These are phyloP conservation scores for Danio albolineatus DNA, from an alignment of 2,797 vertebrate species.

Conservation along the genomic window DNA sequence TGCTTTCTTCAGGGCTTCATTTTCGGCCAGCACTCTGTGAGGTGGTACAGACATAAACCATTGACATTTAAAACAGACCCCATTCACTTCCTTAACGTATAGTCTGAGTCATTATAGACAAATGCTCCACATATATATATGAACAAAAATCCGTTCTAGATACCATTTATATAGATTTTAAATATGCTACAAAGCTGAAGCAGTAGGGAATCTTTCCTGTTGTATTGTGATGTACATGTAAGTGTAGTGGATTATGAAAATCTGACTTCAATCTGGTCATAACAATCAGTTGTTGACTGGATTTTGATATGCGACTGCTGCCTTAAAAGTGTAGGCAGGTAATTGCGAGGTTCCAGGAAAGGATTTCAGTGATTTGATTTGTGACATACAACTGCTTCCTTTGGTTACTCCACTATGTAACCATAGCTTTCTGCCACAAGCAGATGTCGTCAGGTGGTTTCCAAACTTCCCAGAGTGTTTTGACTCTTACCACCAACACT, in stretches of 20 bases:
- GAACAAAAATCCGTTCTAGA: not conserved
- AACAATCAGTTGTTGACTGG: not conserved
- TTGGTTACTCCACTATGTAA: too few species aligned
- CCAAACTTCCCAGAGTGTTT: too few species aligned
- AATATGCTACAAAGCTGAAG: not conserved
- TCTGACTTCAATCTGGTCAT: too few species aligned
- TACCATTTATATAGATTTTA: not conserved
- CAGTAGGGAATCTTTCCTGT: not conserved
- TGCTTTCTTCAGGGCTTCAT: conserved; percentile 79
- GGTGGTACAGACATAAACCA: conserved; percentile 19
- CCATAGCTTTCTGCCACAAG: too few species aligned
- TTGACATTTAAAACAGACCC: not conserved
- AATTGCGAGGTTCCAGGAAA: too few species aligned
- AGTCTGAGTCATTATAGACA: not conserved
- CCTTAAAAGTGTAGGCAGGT: not conserved
- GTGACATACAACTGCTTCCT: not conserved
- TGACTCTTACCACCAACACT: too few species aligned
- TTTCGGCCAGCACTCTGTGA: conserved; percentile 85
- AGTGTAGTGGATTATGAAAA: not conserved
- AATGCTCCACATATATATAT: too few species aligned
- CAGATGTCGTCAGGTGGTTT: too few species aligned
- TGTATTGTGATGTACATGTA: not conserved
- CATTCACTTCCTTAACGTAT: not conserved
- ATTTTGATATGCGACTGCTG: not conserved
- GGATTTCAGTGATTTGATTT: too few species aligned